Evolutionary conservation across 2,797 vertebrate species (phyloP).

Genomic region (Poecilia gillii): DNA sequence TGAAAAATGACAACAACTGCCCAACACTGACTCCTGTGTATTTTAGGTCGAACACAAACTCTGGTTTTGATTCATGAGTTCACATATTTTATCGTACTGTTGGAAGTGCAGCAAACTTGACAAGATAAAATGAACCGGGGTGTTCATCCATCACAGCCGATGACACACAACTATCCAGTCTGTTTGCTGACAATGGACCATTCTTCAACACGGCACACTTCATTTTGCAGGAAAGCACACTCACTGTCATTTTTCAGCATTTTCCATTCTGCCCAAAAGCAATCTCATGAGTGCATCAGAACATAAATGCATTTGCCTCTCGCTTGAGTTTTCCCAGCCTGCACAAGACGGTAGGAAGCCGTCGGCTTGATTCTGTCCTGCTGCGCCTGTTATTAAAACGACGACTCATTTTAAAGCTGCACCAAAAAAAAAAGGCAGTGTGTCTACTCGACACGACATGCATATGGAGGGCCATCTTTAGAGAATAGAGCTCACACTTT

Average conservation of each 20-base stretch:
- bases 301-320: not conserved
- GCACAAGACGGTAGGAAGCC: not conserved
- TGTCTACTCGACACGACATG: not conserved
- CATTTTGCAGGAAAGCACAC: conserved; percentile 42
- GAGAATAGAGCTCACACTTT: conserved; percentile 1
- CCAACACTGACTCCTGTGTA: not conserved
- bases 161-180: conserved; percentile 55
- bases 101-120: conserved; percentile 29
- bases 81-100: conserved; percentile 37
- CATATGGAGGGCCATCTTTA: conserved; percentile 8
- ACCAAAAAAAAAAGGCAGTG: not conserved
- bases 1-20: not conserved
- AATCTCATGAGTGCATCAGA: conserved; percentile 43
- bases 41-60: not conserved
- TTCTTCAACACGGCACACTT: conserved; percentile 52
- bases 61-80: conserved; percentile 33
- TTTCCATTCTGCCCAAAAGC: conserved; percentile 37
- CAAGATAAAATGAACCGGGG: conserved; percentile 36
- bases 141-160: conserved; percentile 57
- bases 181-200: conserved; percentile 55
- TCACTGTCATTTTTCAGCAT: conserved; percentile 53
- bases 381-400: conserved; percentile 22
- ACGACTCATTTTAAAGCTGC: conserved; percentile 13
- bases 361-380: conserved; percentile 3
- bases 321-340: conserved; percentile 7